Base-by-base conservation (phyloP, 2,113 vertebrate species). In the Climacteris rufus region DNA sequence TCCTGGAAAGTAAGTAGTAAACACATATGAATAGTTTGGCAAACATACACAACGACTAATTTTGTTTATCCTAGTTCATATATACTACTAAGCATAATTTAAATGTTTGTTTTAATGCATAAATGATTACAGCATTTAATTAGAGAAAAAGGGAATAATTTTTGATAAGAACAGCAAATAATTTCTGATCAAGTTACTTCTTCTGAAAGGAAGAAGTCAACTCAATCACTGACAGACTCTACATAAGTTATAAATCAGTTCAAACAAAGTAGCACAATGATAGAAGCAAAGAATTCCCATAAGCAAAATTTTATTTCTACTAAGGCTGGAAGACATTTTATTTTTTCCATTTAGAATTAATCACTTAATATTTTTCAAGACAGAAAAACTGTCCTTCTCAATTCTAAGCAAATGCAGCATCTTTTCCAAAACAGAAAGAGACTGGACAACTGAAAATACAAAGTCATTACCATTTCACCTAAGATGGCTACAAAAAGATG, bases 1-100 rank as follows among this genome's bases (percentile, higher is more conserved):
- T 99, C 99, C 99, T 99, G 90, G 13, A 84, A 94, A 52, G 13
- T 19, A 82, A 94, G 35, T 33, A 53, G 64, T 7, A 74, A 88
- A 65, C 33, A 79, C 61, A 49, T 20, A 59, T 4, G 13, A 86
- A 49, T 44, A 20, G 22, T 85, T 23, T 71, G 28, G 4, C 15
- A 86, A 90, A 66, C 18, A 39, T 57, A 35, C 11, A 64, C n/a
- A 65, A 24, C 25, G 63, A 86, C 7, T 80, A 2, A 12, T 31
- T 80, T 83, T 44, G 31, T 52, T 86, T 77, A 70, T 6, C 5
- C 24, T 63, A 74, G 54, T 30, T 85, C 59, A 57, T 18, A 50
- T 9, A 78, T 10, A 56, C 13, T 54, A 25, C 21, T 65, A 70
- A 33, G 28, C 13, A 37, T 37, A 79, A 87, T 33, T 72, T 47